phyloP scores from a whole-genome alignment of 1,140 invertebrate genomes.

The Danaus melanippus region DNA sequence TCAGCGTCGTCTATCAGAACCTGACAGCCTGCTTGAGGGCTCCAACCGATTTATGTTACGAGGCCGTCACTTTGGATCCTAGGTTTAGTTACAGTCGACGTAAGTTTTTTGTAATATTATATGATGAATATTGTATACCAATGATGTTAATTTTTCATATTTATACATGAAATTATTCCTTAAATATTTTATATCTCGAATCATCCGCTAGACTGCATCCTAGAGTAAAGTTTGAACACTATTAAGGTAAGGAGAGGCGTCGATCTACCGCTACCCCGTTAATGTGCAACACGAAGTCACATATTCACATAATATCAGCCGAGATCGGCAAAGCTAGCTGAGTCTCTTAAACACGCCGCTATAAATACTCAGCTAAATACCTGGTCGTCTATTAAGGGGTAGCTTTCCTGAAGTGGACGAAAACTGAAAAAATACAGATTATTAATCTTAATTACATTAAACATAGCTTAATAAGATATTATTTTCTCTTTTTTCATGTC shows the following conservation, averaged over 20 bases:
- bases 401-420: constrained; percentile 1
- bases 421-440: background rate
- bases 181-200: too few relatives aligned
- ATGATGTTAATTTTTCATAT: too few relatives aligned
- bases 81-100: too few relatives aligned
- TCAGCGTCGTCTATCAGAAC: constrained; percentile 64
- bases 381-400: constrained; percentile 37
- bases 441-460: too few relatives aligned
- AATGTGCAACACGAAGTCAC: constrained; percentile 24
- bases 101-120: too few relatives aligned
- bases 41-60: too few relatives aligned
- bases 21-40: constrained; percentile 42
- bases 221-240: constrained; percentile 4
- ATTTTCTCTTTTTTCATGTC: too few relatives aligned
- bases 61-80: too few relatives aligned
- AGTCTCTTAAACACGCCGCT: constrained; percentile 51
- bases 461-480: too few relatives aligned
- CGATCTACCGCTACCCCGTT: constrained; percentile 14
- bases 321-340: constrained; percentile 36
- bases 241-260: constrained; percentile 17
- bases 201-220: too few relatives aligned
- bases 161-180: too few relatives aligned
- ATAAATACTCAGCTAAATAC: constrained; percentile 54
- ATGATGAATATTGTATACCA: too few relatives aligned
- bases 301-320: constrained; percentile 44